A percentile compares a stretch with the other conserved stretches of the same genome.
Evolutionary conservation across 1,140 invertebrate genomes (phyloP).

Genomic region (Centruroides sculpturatus): DNA sequence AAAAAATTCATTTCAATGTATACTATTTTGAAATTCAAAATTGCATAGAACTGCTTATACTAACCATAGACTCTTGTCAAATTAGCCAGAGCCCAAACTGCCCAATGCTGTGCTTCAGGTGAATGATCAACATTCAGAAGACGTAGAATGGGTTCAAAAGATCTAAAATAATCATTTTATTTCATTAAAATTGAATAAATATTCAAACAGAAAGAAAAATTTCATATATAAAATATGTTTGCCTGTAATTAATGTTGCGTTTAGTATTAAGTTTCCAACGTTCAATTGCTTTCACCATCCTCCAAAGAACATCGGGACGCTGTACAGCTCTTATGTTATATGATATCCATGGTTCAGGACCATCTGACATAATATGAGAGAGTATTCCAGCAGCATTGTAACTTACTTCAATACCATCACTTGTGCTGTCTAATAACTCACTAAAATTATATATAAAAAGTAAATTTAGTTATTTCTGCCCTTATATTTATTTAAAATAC

Average conservation of each 20-base stretch:
- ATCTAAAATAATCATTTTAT: slow-evolving; percentile 29
- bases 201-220: not conserved
- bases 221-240: not conserved
- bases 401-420: slow-evolving; percentile 91
- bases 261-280: slow-evolving; percentile 72
- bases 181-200: too few species aligned
- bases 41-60: slow-evolving; percentile 43
- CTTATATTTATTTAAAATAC: too few species aligned
- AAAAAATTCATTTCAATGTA: not conserved
- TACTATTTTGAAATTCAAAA: not conserved
- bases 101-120: slow-evolving; percentile 86
- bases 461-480: not conserved
- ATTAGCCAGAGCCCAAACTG: slow-evolving; percentile 94
- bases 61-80: slow-evolving; percentile 64
- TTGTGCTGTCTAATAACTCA: slow-evolving; percentile 60
- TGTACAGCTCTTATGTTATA: slow-evolving; percentile 45
- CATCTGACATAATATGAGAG: slow-evolving; percentile 88
- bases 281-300: slow-evolving; percentile 65
- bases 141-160: slow-evolving; percentile 78
- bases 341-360: slow-evolving; percentile 53
- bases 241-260: slow-evolving; percentile 91
- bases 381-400: slow-evolving; percentile 95
- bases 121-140: slow-evolving; percentile 65
- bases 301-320: slow-evolving; percentile 53
- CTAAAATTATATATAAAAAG: slow-evolving; percentile 29